Evolutionary conservation across 2,113 vertebrate species (phyloP), one percentile per base, ranked within the genome.

Genomic region (Patagioenas fasciata): DNA sequence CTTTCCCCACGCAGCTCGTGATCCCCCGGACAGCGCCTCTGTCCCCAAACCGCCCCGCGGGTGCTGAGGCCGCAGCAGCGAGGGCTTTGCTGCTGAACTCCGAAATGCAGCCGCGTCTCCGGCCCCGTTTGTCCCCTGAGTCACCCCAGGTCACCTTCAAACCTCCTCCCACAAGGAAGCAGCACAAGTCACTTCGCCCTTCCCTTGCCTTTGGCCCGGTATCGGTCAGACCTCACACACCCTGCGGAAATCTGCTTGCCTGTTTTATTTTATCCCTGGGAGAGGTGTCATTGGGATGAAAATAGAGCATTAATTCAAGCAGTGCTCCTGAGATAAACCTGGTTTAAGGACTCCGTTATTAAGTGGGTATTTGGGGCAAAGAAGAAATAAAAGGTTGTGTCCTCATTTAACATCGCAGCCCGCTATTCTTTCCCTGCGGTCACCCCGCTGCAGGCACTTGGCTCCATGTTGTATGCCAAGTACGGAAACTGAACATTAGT

Each of bases 391-490:
- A 58, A 62, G 13, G 16, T 48, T 40, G 25, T 6, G 25, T 84
- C 51, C 69, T 48, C 26, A 11, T 75, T 66, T 58, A 69, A 58
- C 71, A 40, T 2, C 1, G 1, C 42, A 42, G 25, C 7, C 13
- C 8, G 20, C 23, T 51, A 15, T 6, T 20, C 13, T 29, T 67
- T 40, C 60, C 29, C n/a, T 8, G 29, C 13, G 40, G 51, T 26
- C 40, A 32, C 15, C 5, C 11, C 2, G 2, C 42, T 53, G 36
- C 0, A 1, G 0, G 0, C 23, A 8, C 23, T 10, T 34, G 56
- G 34, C 9, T 26, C 44, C 2, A 0, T 15, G 40, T 11, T 17
- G 6, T 15, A 11, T 7, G 44, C 13, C 15, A 24, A 24, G 57
- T 0, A 15, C 13, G 13, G 6, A 5, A 88, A 60, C 0, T 47